These are phyloP conservation scores for Ferdinandea cuprea DNA, from an alignment of 2,888 invertebrate genomes.

Conservation along the genomic window DNA sequence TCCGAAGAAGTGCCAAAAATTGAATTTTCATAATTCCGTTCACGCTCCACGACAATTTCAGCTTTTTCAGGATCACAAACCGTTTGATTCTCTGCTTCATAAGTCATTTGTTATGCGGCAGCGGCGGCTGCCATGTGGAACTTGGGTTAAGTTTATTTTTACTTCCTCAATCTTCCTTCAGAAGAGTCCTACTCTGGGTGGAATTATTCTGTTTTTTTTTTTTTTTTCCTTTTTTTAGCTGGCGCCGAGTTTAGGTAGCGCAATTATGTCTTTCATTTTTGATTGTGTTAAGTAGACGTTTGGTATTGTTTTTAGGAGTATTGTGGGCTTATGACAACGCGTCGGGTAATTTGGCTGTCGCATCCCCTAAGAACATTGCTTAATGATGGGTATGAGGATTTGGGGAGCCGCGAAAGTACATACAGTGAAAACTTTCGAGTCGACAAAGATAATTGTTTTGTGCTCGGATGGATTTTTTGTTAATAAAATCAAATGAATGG, in stretches of 20 bases:
- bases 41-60: conserved; percentile 64
- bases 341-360: conserved; percentile 63
- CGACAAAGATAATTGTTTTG: conserved; percentile 48
- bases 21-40: conserved; percentile 73
- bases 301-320: conserved; percentile 46
- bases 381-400: conserved; percentile 57
- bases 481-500: conserved; percentile 28
- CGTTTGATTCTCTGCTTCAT: conserved; percentile 54
- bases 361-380: conserved; percentile 52
- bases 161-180: not conserved
- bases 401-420: conserved; percentile 48
- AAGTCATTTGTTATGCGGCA: conserved; percentile 55
- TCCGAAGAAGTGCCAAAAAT: conserved; percentile 64
- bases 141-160: conserved; percentile 19
- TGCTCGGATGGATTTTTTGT: conserved; percentile 32
- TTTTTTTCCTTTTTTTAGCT: conserved; percentile 43
- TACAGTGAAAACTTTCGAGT: conserved; percentile 31
- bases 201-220: too few species aligned
- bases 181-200: too few species aligned
- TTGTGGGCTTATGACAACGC: conserved; percentile 16
- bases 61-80: conserved; percentile 53
- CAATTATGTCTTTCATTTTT: conserved; percentile 66
- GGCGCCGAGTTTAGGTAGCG: conserved; percentile 66
- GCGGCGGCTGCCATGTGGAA: conserved; percentile 40
- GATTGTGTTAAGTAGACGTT: conserved; percentile 56